Base-by-base conservation (phyloP, 2,113 vertebrate genomes). In the Cephalopholis sonnerati region DNA sequence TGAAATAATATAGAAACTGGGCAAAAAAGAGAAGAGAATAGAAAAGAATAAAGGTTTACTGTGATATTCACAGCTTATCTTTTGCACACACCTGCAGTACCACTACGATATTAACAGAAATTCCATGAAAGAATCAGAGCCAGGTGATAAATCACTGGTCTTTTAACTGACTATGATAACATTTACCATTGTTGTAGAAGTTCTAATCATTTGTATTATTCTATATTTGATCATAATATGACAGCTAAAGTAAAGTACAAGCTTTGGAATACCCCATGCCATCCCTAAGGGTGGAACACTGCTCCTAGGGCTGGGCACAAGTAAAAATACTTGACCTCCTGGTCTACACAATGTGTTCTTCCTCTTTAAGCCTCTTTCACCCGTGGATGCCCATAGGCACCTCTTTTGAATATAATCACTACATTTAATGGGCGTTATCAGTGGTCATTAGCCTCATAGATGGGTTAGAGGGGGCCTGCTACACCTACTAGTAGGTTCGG, bases 1-100 rank as follows among this genome's bases (percentile, higher is more conserved):
- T 57, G 69, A 58, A 87, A 82, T 76, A 24, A 64, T 75, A 32
- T 29, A 63, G 36, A 83, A 89, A 74, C 2, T 41, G 32, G 17
- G 13, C 7, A 20, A 22, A 81, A 53, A 64, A 7, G 74, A 64
- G 50, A 53, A 77, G 7, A 78, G 5, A 79, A 81, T 20, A 69
- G 66, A 86, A 86, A 74, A 83, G 70, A 83, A 79, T 50, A 58
- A 77, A 81, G 11, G 44, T 63, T 66, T 77, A 44, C 41, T 67
- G 46, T 25, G 66, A 44, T 58, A 70, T 72, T 69, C 3, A 63
- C 58, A 58, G 59, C 71, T 85, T 79, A 79, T 82, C 67, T 80
- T 57, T 54, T 59, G 27, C 48, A 67, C 29, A 24, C 46, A 81
- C 59, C 66, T 80, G 32, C 61, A 63, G 44, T 10, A 25, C 44